phyloP scores from a whole-genome alignment of 2,888 invertebrate genomes.

The Petrolisthes manimaculis region DNA sequence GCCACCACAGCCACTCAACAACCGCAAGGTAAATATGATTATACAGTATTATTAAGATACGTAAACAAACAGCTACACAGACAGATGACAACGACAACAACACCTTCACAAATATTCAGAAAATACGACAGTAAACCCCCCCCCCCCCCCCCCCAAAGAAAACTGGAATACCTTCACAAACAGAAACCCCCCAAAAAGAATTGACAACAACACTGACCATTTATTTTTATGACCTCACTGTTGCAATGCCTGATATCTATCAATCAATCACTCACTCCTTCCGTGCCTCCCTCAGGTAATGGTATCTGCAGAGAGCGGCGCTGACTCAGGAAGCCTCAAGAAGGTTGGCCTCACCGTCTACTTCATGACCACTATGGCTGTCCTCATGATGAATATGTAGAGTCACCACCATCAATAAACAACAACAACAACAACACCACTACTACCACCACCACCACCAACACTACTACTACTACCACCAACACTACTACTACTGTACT shows the following conservation, averaged over 20 bases:
- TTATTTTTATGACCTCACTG: not conserved
- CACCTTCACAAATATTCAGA: constrained; percentile 10
- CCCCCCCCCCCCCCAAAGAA: not conserved
- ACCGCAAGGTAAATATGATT: constrained; percentile 55
- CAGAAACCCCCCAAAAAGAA: no score
- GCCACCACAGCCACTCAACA: constrained; percentile 62
- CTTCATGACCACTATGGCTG: constrained; percentile 64
- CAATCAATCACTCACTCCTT: not conserved
- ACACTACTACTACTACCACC: no score
- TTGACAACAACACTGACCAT: no score
- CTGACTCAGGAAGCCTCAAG: constrained; percentile 59
- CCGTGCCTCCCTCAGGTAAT: constrained; percentile 46
- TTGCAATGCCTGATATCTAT: not conserved
- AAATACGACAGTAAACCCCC: not conserved
- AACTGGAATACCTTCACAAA: no score
- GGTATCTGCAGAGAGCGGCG: constrained; percentile 50
- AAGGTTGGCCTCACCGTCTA: constrained; percentile 61
- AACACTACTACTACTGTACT: no score
- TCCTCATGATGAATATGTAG: constrained; percentile 65
- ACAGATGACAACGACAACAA: not conserved
- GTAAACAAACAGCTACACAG: not conserved
- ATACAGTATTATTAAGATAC: not conserved
- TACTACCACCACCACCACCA: no score
- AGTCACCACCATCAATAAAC: not conserved
- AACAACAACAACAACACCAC: no score